Evolutionary conservation across 2,888 invertebrate genomes (phyloP), one percentile per base, ranked within the genome.

Genomic region (Xanthia icteritia): DNA sequence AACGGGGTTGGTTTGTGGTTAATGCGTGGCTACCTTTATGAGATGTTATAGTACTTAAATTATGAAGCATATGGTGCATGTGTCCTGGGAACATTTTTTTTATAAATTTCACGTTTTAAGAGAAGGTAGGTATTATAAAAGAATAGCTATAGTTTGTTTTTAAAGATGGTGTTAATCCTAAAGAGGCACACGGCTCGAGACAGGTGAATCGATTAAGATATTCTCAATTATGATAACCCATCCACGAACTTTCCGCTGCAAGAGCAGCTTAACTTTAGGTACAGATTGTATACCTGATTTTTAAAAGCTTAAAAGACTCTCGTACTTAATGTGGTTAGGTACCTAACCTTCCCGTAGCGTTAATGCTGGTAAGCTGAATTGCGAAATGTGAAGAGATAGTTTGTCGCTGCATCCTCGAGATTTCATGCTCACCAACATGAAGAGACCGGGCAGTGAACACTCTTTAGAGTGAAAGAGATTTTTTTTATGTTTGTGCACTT

Each of bases 21-120:
- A 36, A 36, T 82, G 67, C 17, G 51, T 5, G 54, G n/a, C 11
- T 68, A 51, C 8, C 39, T 36, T 51, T 63, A 48, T 42, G 48
- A 82, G 66, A 58, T 31, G 5, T 11, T 54, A 27, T 6, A 15
- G 9, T 45, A 36, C 23, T n/a, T 27, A 27, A 27, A 58, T 13
- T 64, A 27, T 45, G 54, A 56, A 13, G 13, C 4, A 23, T 61
- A 42, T 31, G 42, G 20, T 54, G 27, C 5, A 27, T 23, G 36
- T 54, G 20, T 58, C 36, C 9, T 39, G 15, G 15, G 2, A 27
- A 27, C 9, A 5, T 5, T 13, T 13, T n/a, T 56, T 56, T n/a
- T 5, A n/a, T 56, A 56, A 56, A 13, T n/a, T 56, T n/a, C 0
- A 13, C 5, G 56, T n/a, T 4, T 56, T 56, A n/a, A 15, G 56